Evolutionary conservation across 2,797 vertebrate species (phyloP).

Genomic region (Aldrovandia affinis): DNA sequence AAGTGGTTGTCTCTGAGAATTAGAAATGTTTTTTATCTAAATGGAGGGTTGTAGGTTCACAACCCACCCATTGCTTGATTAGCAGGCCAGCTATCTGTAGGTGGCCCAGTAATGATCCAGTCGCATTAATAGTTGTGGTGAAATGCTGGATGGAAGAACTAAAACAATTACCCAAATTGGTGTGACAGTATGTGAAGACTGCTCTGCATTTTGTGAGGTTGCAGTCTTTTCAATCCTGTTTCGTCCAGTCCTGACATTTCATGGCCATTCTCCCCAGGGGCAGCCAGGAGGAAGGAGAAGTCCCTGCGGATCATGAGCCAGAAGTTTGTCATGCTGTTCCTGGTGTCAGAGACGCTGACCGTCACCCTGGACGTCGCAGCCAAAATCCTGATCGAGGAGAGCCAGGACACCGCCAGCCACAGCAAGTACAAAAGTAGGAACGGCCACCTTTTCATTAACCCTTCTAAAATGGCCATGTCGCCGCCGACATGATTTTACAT

Average conservation of each 20-base stretch:
- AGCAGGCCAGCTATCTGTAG: neutral
- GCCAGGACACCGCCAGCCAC: constrained; percentile 83
- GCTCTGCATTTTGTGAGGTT: neutral
- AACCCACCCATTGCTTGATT: neutral
- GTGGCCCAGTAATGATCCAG: neutral
- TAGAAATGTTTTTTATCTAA: neutral
- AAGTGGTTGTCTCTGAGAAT: neutral
- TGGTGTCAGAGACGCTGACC: constrained; percentile 88
- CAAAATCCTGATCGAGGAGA: constrained; percentile 90
- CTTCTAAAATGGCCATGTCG: no score
- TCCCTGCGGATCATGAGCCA: constrained; percentile 95
- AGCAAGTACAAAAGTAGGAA: constrained; percentile 96
- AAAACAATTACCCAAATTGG: no score
- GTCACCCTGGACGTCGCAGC: constrained; percentile 89
- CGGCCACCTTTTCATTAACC: neutral
- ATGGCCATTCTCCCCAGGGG: constrained; percentile 63
- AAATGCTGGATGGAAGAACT: no score
- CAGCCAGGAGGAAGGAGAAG: constrained; percentile 89
- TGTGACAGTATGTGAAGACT: no score
- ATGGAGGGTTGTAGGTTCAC: neutral
- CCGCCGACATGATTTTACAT: no score
- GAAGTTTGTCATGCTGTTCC: constrained; percentile 96
- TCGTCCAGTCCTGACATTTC: neutral
- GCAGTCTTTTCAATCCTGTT: neutral
- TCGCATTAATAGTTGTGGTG: neutral